Conservation (phyloP, 2,888 invertebrate species). For the Cheilosia grossa region DNA sequence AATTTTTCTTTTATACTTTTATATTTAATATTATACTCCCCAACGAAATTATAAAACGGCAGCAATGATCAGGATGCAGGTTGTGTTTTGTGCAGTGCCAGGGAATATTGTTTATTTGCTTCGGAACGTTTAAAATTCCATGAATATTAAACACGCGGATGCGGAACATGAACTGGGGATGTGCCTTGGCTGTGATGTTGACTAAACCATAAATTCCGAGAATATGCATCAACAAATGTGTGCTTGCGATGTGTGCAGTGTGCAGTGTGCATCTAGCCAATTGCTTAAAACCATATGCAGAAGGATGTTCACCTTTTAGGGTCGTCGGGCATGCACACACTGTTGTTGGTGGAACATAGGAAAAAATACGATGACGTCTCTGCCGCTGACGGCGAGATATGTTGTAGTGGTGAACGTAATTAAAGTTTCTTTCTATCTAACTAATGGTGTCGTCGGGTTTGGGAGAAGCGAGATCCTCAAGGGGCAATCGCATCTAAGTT, state of each 20-base stretch:
- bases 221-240: constrained; percentile 28
- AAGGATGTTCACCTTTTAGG: constrained; percentile 38
- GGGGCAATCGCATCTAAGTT: neutral
- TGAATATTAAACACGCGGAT: constrained; percentile 64
- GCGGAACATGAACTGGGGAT: constrained; percentile 23
- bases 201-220: constrained; percentile 53
- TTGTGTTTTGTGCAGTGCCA: neutral
- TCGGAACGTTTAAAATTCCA: constrained; percentile 70
- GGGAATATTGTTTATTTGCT: constrained; percentile 68
- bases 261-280: constrained; percentile 26
- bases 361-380: constrained; percentile 28
- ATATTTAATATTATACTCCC: too few relatives aligned
- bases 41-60: too few relatives aligned
- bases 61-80: too few relatives aligned
- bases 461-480: neutral
- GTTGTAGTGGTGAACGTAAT: constrained; percentile 19
- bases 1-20: too few relatives aligned
- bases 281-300: constrained; percentile 21
- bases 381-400: constrained; percentile 29
- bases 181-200: constrained; percentile 42
- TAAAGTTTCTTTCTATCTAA: constrained; percentile 32
- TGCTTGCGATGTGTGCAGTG: neutral
- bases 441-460: constrained; percentile 21
- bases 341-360: neutral
- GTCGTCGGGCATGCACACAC: neutral